These are phyloP conservation scores for Aphelocoma californica DNA, from an alignment of 2,797 vertebrate species.

Conservation along the genomic window DNA sequence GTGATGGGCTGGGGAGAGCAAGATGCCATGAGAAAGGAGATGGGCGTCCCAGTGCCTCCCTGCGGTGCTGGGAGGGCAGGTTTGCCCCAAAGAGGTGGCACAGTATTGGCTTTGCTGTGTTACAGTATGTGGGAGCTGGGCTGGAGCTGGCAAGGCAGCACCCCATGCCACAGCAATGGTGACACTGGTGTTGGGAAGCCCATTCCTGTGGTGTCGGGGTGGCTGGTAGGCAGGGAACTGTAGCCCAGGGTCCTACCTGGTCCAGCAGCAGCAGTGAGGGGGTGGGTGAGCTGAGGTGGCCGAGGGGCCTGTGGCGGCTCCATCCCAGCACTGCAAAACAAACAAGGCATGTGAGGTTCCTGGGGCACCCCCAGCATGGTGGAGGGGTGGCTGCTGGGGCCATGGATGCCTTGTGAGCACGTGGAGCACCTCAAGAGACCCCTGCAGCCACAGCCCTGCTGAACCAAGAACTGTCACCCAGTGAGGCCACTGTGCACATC, in stretches of 20 bases:
- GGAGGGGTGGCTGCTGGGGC: fast-evolving
- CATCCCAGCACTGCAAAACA: slow-evolving; percentile 40
- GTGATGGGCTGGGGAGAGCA: background rate
- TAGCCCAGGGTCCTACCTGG: slow-evolving; percentile 43
- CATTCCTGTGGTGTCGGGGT: fast-evolving
- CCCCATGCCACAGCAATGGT: fast-evolving
- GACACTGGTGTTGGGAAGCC: fast-evolving
- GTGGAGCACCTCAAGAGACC: background rate
- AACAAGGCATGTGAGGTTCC: background rate
- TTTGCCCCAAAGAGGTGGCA: background rate
- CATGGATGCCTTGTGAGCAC: background rate
- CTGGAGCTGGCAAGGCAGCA: background rate
- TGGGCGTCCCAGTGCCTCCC: background rate
- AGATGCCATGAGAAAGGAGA: background rate
- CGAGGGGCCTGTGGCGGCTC: background rate
- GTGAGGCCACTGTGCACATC: fast-evolving
- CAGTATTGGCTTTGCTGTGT: background rate
- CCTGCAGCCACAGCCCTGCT: background rate
- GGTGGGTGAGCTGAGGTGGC: background rate
- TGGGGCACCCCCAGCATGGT: fast-evolving
- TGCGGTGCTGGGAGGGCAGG: background rate
- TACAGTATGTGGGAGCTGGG: background rate
- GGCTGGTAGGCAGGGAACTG: background rate
- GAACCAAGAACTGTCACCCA: background rate
- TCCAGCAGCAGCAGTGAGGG: background rate